A percentile compares a stretch with the other conserved stretches of the same genome.
Evolutionary conservation across 2,113 vertebrate genomes (phyloP).

Genomic region (Syrmaticus mikado): DNA sequence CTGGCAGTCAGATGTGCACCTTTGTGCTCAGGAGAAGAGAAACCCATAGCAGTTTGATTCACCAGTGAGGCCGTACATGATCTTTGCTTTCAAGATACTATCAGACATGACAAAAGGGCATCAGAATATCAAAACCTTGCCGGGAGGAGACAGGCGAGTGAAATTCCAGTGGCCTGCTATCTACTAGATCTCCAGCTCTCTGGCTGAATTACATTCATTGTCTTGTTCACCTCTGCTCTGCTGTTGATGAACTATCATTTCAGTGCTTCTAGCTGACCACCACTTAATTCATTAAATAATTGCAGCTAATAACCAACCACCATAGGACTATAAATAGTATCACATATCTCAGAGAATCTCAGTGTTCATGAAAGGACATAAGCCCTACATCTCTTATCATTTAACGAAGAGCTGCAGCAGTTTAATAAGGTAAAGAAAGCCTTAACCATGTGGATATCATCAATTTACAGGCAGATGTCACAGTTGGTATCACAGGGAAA

Average conservation of each 20-base stretch:
- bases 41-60: not conserved
- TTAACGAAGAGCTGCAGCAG: not conserved
- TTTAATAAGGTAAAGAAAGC: not conserved
- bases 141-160: not conserved
- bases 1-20: not conserved
- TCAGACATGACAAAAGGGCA: not conserved
- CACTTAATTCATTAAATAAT: not conserved
- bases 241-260: not conserved
- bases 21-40: not conserved
- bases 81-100: not conserved
- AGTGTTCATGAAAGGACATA: not conserved
- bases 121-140: constrained; percentile 8
- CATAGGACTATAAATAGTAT: not conserved
- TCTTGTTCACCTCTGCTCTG: not conserved
- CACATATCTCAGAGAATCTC: not conserved
- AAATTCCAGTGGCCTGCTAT: not conserved
- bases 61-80: not conserved
- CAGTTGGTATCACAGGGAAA: not conserved
- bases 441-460: not conserved
- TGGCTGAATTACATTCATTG: not conserved
- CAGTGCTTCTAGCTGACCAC: not conserved
- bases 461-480: not conserved
- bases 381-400: not conserved
- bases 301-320: not conserved
- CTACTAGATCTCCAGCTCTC: not conserved